These are phyloP conservation scores for Caenorhabditis latens DNA, from an alignment of 1,140 invertebrate genomes.

Conservation along the genomic window DNA sequence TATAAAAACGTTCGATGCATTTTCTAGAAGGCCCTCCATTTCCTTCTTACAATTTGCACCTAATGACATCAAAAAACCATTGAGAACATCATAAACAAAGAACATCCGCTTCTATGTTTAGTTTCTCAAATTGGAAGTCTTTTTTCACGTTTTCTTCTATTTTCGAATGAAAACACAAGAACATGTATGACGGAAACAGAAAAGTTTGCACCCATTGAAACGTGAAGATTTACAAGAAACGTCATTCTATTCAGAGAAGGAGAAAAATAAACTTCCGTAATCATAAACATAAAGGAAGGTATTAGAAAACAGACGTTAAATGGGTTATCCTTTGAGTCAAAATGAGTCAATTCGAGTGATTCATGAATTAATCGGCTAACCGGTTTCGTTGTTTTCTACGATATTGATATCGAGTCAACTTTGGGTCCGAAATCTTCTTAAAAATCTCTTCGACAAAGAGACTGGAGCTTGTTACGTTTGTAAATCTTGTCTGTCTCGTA, in stretches of 20 bases:
- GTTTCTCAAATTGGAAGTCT: neutral
- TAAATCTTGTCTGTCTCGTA: neutral
- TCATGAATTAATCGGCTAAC: constrained; percentile 16
- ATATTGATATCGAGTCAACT: neutral
- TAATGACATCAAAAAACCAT: neutral
- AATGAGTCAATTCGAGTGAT: neutral
- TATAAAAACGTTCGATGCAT: neutral
- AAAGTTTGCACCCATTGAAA: constrained; percentile 2
- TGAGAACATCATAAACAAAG: neutral
- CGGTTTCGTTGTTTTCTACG: neutral
- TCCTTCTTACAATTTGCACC: neutral
- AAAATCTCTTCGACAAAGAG: no score
- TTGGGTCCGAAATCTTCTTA: neutral
- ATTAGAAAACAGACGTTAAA: neutral
- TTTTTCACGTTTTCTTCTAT: neutral
- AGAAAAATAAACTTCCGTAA: neutral
- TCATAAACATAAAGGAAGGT: neutral
- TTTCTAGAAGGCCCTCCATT: neutral
- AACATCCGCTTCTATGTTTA: neutral
- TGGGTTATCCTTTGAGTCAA: constrained; percentile 7
- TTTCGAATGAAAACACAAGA: neutral
- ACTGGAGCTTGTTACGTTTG: neutral
- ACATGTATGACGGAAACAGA: neutral
- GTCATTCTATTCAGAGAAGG: neutral
- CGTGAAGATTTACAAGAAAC: constrained; percentile 3